Conservation (phyloP, 2,888 invertebrate species). For the Platynereis dumerilii region DNA sequence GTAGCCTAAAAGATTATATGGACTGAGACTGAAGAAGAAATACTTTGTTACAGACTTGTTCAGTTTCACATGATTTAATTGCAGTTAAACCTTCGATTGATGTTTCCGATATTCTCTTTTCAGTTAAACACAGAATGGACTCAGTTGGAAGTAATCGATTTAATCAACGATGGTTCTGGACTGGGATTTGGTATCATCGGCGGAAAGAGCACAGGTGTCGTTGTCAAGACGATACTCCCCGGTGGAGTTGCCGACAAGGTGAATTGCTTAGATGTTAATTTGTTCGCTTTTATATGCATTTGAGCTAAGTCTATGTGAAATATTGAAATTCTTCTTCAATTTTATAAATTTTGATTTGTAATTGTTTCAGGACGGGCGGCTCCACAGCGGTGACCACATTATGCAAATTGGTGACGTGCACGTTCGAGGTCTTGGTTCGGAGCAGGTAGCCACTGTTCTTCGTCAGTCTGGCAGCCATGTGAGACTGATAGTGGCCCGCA, state of each 20-base stretch:
- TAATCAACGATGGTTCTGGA: slow-evolving; percentile 96
- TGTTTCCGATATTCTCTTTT: no score
- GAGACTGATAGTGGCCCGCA: slow-evolving; percentile 88
- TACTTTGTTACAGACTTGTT: no score
- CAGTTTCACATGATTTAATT: no score
- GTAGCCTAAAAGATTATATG: no score
- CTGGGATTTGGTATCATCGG: slow-evolving; percentile 99
- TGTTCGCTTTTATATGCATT: not conserved
- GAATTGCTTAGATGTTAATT: slow-evolving; percentile 60
- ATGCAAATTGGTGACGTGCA: slow-evolving; percentile 87
- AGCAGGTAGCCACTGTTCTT: slow-evolving; percentile 90
- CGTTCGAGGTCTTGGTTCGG: slow-evolving; percentile 94
- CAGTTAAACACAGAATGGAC: slow-evolving; percentile 99
- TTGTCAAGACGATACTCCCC: slow-evolving; percentile 96
- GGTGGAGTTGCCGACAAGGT: slow-evolving; percentile 97
- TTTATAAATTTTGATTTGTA: no score
- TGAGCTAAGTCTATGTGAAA: no score
- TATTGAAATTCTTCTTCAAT: no score
- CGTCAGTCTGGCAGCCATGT: slow-evolving; percentile 95
- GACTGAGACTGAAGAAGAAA: no score
- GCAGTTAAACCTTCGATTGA: no score
- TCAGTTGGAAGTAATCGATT: slow-evolving; percentile 97
- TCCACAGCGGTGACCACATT: slow-evolving; percentile 97
- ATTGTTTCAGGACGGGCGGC: slow-evolving; percentile 88
- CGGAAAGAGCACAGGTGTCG: slow-evolving; percentile 93